Conservation (phyloP, 2,888 invertebrate species). For the Parnassius apollo region DNA sequence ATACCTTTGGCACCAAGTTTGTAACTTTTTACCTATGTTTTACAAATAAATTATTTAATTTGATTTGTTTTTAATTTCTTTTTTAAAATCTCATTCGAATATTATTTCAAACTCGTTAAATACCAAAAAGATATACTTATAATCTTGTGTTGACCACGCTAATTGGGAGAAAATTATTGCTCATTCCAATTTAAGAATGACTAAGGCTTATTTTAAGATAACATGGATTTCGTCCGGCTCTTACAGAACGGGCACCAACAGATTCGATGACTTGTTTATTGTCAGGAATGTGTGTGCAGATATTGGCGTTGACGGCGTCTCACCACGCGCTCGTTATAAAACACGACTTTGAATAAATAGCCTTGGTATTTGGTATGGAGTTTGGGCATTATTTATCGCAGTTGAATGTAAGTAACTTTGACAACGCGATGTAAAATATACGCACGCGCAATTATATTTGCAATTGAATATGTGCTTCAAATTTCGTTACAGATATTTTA, state of each 20-base stretch:
- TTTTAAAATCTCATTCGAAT: not conserved
- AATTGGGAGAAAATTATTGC: conserved; percentile 23
- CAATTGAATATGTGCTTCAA: too few species aligned
- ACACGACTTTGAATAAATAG: conserved; percentile 16
- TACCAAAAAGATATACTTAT: too few species aligned
- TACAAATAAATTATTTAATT: too few species aligned
- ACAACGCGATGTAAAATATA: not conserved
- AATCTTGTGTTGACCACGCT: conserved; percentile 5
- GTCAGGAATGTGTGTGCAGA: conserved; percentile 28
- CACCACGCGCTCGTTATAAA: conserved; percentile 19
- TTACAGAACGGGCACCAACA: conserved; percentile 24
- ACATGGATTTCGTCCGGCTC: conserved; percentile 25
- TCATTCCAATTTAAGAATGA: conserved; percentile 24
- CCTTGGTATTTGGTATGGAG: conserved; percentile 12
- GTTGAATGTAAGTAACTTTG: not conserved
- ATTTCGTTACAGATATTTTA: too few species aligned
- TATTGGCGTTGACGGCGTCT: conserved; percentile 26
- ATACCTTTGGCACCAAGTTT: too few species aligned
- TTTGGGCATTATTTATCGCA: conserved; percentile 4
- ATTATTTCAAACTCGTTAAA: not conserved
- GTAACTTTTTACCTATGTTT: too few species aligned
- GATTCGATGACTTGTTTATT: conserved; percentile 29
- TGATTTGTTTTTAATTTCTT: too few species aligned
- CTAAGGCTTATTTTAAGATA: conserved; percentile 27
- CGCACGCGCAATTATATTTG: not conserved